A percentile compares a stretch with the other conserved stretches of the same genome.
Evolutionary conservation across 2,888 invertebrate genomes (phyloP).

Genomic region (Aelia acuminata): DNA sequence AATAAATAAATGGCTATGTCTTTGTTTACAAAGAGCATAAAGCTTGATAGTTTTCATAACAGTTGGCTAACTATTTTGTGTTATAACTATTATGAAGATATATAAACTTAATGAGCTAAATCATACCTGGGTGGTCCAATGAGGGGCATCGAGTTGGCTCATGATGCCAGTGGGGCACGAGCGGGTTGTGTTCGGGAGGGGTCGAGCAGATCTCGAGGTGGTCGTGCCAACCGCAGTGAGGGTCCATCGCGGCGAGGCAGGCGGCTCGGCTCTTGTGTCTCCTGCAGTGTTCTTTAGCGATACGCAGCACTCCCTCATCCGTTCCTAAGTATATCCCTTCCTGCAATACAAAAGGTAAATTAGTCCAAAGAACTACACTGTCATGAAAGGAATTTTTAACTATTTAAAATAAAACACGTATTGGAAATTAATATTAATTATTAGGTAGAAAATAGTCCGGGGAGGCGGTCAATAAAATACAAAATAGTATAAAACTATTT

Average conservation of each 20-base stretch:
- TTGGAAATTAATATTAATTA: too few relatives aligned
- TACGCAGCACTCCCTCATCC: constrained; percentile 77
- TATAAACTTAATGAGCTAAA: too few relatives aligned
- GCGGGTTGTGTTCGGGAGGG: constrained; percentile 77
- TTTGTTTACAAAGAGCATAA: background rate
- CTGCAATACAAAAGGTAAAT: constrained; percentile 68
- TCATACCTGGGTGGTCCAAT: constrained; percentile 74
- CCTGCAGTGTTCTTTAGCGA: constrained; percentile 84
- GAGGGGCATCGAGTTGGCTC: constrained; percentile 79
- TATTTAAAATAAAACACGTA: too few relatives aligned
- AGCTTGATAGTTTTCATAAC: background rate
- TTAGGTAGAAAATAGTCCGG: too few relatives aligned
- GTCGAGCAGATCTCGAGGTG: constrained; percentile 80
- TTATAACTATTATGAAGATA: too few relatives aligned
- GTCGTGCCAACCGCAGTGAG: constrained; percentile 95
- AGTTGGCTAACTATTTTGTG: background rate
- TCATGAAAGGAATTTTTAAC: too few relatives aligned
- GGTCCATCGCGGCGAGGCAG: constrained; percentile 89
- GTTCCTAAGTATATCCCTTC: constrained; percentile 85
- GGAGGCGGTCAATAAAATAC: too few relatives aligned
- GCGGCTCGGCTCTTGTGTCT: constrained; percentile 79
- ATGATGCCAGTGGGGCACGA: constrained; percentile 82
- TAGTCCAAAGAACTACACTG: too few relatives aligned
- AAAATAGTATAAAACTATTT: too few relatives aligned
- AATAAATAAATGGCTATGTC: background rate